A percentile compares a stretch with the other conserved stretches of the same genome.
These are phyloP conservation scores for Caenorhabditis inopinata DNA, from an alignment of 1,140 invertebrate genomes.

Conservation along the genomic window DNA sequence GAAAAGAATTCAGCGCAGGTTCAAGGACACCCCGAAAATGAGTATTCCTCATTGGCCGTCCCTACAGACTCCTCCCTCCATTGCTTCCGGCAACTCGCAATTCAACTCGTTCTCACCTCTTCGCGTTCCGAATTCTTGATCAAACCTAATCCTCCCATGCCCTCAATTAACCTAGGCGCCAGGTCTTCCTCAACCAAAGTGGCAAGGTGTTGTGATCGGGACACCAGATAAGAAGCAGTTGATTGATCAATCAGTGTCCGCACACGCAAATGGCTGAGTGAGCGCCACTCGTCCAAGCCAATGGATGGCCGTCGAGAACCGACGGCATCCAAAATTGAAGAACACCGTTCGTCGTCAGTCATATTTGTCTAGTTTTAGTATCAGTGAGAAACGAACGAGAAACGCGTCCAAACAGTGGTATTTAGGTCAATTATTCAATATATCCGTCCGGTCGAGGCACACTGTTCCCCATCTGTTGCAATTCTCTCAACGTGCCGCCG, in stretches of 20 bases:
- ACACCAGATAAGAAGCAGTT: neutral
- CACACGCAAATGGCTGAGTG: too few species aligned
- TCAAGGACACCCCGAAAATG: too few species aligned
- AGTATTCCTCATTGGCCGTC: too few species aligned
- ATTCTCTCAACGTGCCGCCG: neutral
- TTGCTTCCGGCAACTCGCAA: too few species aligned
- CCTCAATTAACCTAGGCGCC: neutral
- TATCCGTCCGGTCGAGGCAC: neutral
- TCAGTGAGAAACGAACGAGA: slow-evolving; percentile 25
- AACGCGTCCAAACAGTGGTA: neutral
- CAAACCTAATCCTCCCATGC: slow-evolving; percentile 20
- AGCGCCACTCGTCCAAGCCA: too few species aligned
- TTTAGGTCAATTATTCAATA: slow-evolving; percentile 31
- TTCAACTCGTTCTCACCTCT: too few species aligned
- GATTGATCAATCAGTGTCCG: slow-evolving; percentile 29
- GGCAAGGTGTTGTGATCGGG: neutral
- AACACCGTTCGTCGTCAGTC: slow-evolving; percentile 11
- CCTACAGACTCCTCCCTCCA: too few species aligned
- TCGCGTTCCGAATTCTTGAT: neutral
- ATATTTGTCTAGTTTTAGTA: neutral
- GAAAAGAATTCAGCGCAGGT: too few species aligned
- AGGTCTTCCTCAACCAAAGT: neutral
- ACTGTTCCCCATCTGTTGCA: neutral
- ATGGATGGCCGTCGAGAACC: too few species aligned
- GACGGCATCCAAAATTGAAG: neutral